Percentiles rank a stretch among this genome's conserved stretches.
phyloP scores from a whole-genome alignment of 1,140 invertebrate species.

The Drosophila tani region DNA sequence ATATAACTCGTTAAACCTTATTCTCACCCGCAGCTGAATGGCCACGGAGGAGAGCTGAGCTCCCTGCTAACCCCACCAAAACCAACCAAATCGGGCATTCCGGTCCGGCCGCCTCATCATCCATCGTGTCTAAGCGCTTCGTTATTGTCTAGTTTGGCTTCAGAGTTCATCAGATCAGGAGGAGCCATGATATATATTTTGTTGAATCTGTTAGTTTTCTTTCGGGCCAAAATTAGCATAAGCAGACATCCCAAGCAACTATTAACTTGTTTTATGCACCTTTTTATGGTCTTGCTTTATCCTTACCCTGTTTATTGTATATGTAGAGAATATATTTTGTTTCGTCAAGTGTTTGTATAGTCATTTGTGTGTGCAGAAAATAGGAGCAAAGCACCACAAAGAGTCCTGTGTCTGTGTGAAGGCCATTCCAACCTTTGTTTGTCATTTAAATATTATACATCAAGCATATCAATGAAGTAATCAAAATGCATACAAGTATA shows the following conservation, averaged over 20 bases:
- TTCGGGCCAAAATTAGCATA: slow-evolving; percentile 32
- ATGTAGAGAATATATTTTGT: slow-evolving; percentile 25
- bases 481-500: slow-evolving; percentile 46
- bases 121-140: slow-evolving; percentile 39
- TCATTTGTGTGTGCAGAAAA: slow-evolving; percentile 37
- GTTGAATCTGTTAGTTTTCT: slow-evolving; percentile 56
- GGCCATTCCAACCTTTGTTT: not conserved
- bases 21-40: slow-evolving; percentile 48
- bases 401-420: not conserved
- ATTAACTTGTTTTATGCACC: slow-evolving; percentile 14
- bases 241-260: slow-evolving; percentile 9
- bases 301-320: slow-evolving; percentile 12
- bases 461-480: slow-evolving; percentile 67
- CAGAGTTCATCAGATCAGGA: slow-evolving; percentile 52
- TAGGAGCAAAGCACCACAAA: slow-evolving; percentile 1
- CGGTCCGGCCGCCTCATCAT: slow-evolving; percentile 12
- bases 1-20: not conserved
- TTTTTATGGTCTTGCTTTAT: slow-evolving; percentile 20
- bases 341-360: slow-evolving; percentile 43
- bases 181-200: slow-evolving; percentile 44
- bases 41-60: not conserved
- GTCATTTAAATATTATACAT: slow-evolving; percentile 37
- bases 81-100: slow-evolving; percentile 38
- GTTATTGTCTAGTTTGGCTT: slow-evolving; percentile 41
- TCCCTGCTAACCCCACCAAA: slow-evolving; percentile 32